A percentile compares a stretch with the other conserved stretches of the same genome.
Evolutionary conservation across 2,888 invertebrate species (phyloP).

Genomic region (Lasioglossum leucozonium): DNA sequence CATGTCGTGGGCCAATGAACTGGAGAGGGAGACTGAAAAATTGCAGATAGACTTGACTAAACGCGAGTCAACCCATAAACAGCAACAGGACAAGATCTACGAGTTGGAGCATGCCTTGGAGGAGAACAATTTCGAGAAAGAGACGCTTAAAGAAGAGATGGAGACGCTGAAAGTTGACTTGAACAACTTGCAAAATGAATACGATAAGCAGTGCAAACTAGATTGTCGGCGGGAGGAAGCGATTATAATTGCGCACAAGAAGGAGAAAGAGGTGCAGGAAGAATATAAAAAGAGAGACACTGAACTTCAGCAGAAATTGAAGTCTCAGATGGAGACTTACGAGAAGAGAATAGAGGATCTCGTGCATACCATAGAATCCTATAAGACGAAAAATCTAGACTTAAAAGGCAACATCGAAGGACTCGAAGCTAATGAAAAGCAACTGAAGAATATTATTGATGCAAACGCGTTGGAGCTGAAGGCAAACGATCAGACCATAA

Average conservation of each 20-base stretch:
- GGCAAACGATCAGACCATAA: slow-evolving; percentile 82
- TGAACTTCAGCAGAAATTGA: slow-evolving; percentile 74
- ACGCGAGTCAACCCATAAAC: slow-evolving; percentile 63
- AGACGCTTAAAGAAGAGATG: slow-evolving; percentile 73
- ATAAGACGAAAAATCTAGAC: slow-evolving; percentile 77
- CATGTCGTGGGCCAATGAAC: slow-evolving; percentile 73
- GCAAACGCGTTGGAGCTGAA: slow-evolving; percentile 80
- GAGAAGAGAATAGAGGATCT: slow-evolving; percentile 74
- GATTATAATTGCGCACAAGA: slow-evolving; percentile 75
- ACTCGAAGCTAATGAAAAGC: slow-evolving; percentile 77
- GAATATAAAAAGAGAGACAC: slow-evolving; percentile 69
- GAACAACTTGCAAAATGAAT: slow-evolving; percentile 73
- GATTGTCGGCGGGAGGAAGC: slow-evolving; percentile 56
- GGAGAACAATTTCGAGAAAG: slow-evolving; percentile 75
- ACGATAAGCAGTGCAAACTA: slow-evolving; percentile 67
- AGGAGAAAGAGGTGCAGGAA: slow-evolving; percentile 71
- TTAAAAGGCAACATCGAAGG: slow-evolving; percentile 76
- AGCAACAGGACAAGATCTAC: slow-evolving; percentile 61
- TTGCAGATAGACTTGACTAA: slow-evolving; percentile 73
- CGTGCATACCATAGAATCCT: slow-evolving; percentile 66
- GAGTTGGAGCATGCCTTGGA: slow-evolving; percentile 70
- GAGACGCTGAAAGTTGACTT: slow-evolving; percentile 73
- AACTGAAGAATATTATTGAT: slow-evolving; percentile 80
- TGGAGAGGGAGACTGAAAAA: slow-evolving; percentile 79
- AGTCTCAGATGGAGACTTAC: slow-evolving; percentile 69